These are phyloP conservation scores for Ryuthela nishihirai DNA, from an alignment of 2,888 invertebrate species.

Conservation along the genomic window DNA sequence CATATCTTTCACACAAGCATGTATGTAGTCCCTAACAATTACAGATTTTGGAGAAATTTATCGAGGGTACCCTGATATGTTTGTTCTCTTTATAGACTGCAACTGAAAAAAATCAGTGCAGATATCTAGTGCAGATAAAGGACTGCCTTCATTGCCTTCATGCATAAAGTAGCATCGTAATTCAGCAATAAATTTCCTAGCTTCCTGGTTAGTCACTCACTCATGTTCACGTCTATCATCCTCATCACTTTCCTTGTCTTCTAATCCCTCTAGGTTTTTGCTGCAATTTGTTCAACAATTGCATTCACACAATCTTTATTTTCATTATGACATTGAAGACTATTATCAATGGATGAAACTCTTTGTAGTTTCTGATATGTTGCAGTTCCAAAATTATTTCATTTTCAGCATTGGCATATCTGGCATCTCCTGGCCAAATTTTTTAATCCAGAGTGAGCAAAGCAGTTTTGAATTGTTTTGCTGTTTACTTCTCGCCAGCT, in stretches of 20 bases:
- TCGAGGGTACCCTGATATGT: background rate
- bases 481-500: too few relatives aligned
- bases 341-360: background rate
- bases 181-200: background rate
- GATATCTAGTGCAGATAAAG: conserved; percentile 9
- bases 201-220: conserved; percentile 3
- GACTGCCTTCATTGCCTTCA: conserved; percentile 11
- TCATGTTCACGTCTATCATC: background rate
- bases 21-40: background rate
- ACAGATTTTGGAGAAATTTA: background rate
- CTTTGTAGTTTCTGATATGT: conserved; percentile 12
- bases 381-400: background rate
- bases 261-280: conserved; percentile 7
- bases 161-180: conserved; percentile 10
- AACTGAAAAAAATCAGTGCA: conserved; percentile 13
- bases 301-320: background rate
- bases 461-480: background rate
- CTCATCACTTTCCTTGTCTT: conserved; percentile 2
- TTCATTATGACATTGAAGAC: background rate
- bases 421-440: background rate
- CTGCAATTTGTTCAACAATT: conserved; percentile 4
- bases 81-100: conserved; percentile 9
- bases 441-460: background rate
- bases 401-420: background rate
- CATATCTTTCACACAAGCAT: background rate